A percentile compares a stretch with the other conserved stretches of the same genome.
Conservation (phyloP, 2,113 vertebrate species). For the Daphoenositta chrysoptera region DNA sequence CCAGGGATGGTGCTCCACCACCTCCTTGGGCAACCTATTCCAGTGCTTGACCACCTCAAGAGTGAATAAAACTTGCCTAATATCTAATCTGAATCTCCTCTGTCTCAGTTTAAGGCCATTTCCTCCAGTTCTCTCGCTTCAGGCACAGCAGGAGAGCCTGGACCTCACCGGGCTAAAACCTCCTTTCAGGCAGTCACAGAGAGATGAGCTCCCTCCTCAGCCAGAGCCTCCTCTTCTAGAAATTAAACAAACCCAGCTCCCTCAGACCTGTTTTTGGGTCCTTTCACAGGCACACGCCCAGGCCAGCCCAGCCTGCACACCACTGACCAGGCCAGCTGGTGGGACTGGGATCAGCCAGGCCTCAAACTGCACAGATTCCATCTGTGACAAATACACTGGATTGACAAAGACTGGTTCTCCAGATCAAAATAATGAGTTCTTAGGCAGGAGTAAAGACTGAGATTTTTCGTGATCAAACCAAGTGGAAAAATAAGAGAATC, state of each 20-base stretch:
- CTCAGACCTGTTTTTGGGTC: neutral
- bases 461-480: neutral
- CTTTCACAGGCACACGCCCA: neutral
- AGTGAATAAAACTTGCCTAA: neutral
- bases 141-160: fast-evolving
- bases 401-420: neutral
- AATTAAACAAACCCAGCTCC: neutral
- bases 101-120: neutral
- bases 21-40: neutral
- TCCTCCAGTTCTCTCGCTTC: neutral
- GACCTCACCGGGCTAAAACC: fast-evolving
- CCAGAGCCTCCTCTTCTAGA: neutral
- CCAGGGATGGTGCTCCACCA: neutral
- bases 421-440: neutral
- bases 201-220: neutral
- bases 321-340: neutral
- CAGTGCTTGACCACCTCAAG: neutral
- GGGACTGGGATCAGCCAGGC: neutral
- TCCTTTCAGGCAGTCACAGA: fast-evolving
- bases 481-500: neutral
- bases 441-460: neutral
- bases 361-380: neutral
- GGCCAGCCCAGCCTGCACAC: neutral
- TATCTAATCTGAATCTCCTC: neutral
- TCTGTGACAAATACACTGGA: neutral